Percentiles rank a stretch among this genome's conserved stretches.
phyloP scores from a whole-genome alignment of 2,113 vertebrate species.

The Salvelinus sp. region DNA sequence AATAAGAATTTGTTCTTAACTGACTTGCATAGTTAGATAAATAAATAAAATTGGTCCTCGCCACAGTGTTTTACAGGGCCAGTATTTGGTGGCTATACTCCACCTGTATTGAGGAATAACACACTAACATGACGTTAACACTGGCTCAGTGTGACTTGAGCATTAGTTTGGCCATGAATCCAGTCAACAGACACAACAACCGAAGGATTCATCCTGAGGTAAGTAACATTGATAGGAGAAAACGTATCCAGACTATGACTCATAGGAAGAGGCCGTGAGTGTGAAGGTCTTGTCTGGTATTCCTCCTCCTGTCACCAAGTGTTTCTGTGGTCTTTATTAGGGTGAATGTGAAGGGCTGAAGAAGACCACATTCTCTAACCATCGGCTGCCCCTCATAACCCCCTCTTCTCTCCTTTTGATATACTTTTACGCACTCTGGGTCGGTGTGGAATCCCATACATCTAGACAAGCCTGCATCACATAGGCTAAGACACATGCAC shows the following conservation, averaged over 20 bases:
- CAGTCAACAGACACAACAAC: neutral
- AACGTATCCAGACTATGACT: neutral
- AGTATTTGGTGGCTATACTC: too few relatives aligned
- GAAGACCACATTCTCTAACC: neutral
- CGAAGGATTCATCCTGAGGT: too few relatives aligned
- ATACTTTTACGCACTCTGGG: neutral
- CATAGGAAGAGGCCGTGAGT: neutral
- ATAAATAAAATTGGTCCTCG: neutral
- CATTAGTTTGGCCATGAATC: neutral
- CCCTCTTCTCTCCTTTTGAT: too few relatives aligned
- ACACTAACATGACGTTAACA: neutral
- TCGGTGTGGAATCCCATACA: constrained; percentile 19
- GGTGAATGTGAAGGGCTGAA: neutral
- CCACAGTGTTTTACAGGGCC: neutral
- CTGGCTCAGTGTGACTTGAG: neutral
- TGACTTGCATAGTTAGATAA: too few relatives aligned
- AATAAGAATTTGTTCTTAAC: too few relatives aligned
- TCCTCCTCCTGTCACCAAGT: neutral
- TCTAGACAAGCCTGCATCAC: neutral
- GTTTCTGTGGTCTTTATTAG: neutral
- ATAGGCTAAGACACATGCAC: neutral
- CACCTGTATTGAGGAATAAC: too few relatives aligned
- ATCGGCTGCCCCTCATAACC: neutral
- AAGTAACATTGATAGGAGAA: neutral
- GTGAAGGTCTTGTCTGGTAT: neutral